phyloP scores from a whole-genome alignment of 2,113 vertebrate genomes.

The Oncorhynchus kisutch region DNA sequence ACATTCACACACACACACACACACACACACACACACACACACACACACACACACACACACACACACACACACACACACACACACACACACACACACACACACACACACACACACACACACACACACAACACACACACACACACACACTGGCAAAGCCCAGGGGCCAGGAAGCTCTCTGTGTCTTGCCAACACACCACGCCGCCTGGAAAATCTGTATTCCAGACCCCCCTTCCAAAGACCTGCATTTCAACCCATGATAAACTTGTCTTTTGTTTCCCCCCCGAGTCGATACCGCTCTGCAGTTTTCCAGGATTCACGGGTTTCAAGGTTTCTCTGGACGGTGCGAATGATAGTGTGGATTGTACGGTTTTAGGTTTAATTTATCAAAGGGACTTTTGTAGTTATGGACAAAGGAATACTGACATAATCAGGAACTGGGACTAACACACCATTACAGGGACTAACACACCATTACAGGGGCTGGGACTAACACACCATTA shows the following conservation, averaged over 20 bases:
- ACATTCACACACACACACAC: no score
- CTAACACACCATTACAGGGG: no score
- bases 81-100: no score
- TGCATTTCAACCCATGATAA: conserved; percentile 3
- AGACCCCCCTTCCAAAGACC: conserved; percentile 3
- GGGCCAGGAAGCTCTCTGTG: conserved; percentile 19
- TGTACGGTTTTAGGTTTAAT: neutral
- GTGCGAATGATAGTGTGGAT: neutral
- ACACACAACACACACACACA: neutral
- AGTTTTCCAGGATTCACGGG: neutral
- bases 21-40: no score
- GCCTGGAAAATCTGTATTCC: conserved; percentile 27
- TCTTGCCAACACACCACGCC: conserved; percentile 20
- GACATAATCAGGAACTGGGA: neutral
- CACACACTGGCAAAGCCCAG: conserved; percentile 25
- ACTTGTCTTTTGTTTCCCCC: conserved; percentile 12
- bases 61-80: no score
- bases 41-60: rapidly evolving
- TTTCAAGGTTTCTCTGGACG: neutral
- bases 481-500: no score
- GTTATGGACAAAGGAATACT: neutral
- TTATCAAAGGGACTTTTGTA: neutral
- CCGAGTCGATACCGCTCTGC: neutral
- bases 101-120: rapidly evolving
- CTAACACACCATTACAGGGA: neutral